A percentile compares a stretch with the other conserved stretches of the same genome.
These are phyloP conservation scores for Euphonia xanthogaster DNA, from an alignment of 2,797 vertebrate genomes.

Conservation along the genomic window DNA sequence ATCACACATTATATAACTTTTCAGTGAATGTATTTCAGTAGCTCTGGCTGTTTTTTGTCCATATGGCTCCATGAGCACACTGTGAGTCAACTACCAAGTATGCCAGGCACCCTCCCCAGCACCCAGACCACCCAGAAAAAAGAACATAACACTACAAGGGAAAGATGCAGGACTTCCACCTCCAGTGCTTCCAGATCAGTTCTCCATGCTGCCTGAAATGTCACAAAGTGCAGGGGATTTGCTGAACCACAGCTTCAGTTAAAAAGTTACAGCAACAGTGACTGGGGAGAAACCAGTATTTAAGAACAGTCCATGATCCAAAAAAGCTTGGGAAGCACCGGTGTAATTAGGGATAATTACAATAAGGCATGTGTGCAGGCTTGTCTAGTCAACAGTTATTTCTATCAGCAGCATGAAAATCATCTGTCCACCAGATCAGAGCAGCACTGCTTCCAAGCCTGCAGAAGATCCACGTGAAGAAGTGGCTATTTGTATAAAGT, in stretches of 20 bases:
- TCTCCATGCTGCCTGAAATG: accelerated
- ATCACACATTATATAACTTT: background rate
- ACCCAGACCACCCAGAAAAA: background rate
- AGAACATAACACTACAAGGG: background rate
- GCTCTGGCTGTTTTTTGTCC: background rate
- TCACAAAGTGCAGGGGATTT: background rate
- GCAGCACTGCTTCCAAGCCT: background rate
- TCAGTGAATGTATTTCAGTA: background rate
- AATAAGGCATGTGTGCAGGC: background rate
- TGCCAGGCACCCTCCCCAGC: background rate
- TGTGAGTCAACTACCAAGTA: background rate
- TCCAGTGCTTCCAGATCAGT: background rate
- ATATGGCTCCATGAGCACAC: background rate
- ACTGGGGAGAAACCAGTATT: background rate
- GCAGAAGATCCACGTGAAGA: slow-evolving; percentile 29
- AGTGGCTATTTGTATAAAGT: slow-evolving; percentile 48
- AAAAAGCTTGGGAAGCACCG: background rate
- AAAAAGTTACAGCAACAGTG: background rate
- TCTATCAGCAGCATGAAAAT: slow-evolving; percentile 30
- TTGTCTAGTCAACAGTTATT: slow-evolving; percentile 38
- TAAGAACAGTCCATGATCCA: background rate
- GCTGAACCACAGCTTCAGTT: background rate
- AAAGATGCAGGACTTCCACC: background rate
- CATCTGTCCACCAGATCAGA: slow-evolving; percentile 42
- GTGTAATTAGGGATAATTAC: background rate